Base-by-base conservation (phyloP, 2,113 vertebrate genomes). In the Engystomops pustulosus region DNA sequence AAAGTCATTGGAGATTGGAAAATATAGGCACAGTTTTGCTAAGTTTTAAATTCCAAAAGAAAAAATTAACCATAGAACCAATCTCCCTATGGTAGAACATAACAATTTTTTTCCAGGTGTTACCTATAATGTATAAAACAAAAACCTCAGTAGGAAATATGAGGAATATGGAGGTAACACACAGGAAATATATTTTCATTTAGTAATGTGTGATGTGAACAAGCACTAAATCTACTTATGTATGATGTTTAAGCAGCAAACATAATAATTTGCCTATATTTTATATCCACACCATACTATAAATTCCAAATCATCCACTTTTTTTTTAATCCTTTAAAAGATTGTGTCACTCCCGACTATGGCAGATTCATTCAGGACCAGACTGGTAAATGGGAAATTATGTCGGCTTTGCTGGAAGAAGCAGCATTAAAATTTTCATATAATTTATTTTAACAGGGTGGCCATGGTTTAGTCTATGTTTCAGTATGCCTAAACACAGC, bases 381-480 rank as follows among this genome's bases (percentile, higher is more conserved):
- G 3, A 87, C 67, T 4, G 79, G 79, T 84, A 86, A 81, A 69
- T 72, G 51, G 32, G 62, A 78, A 9, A 87, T 87, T 53, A 84
- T 74, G 83, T 53, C 34, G 65, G 55, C 1, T 85, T 17, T 7
- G 58, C 76, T 79, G 69, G 34, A 80, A 68, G 74, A 6, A 32
- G 71, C 83, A 87, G 75, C 58, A 34, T 79, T 87, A 85, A 71
- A 55, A 86, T 77, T 36, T 67, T 60, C 88, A 87, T 67, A 76
- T 79, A 79, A 0, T 27, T 76, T 88, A 85, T 80, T 85, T 83
- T 84, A 44, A 55, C 86, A 72, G 60, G 79, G 79, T 79, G 86
- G 30, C 62, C 72, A 78, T 55, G 58, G 38, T 89, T 89, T 89
- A 86, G 74, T 86, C 87, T 47, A 14, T 71, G 44, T 6, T 84